Base-by-base conservation (phyloP, 2,888 invertebrate species). In the Rhorus exstirpatorius region DNA sequence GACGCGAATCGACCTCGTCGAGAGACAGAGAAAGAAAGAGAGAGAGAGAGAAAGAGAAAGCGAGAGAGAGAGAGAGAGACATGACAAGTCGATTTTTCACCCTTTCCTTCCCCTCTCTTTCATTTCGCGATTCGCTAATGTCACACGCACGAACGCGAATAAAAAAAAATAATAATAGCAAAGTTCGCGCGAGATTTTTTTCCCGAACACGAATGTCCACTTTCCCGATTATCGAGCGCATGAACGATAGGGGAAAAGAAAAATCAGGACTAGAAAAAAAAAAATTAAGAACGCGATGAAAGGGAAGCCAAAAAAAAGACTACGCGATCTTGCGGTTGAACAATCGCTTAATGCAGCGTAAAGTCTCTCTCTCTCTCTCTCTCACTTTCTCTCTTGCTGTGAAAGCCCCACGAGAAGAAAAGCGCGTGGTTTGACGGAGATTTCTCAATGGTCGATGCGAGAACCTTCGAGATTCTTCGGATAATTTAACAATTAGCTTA, bases 401-500 rank as follows among this genome's bases (percentile, higher is more conserved):
- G 8, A 35, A 21, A 19, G 38, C 35, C 7, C 31, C 6, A 53
- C 14, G 19, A 19, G 41, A 38, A 70, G 17, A 60, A 65, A 78
- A 58, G 61, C 51, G 10, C 71, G 14, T 8, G 49, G 19, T 19
- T 70, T 44, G 3, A 21, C 26, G 1, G 41, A 51, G 46, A 26
- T 68, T 68, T 38, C 8, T 51, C 46, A n/a, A 14, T 44, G 49
- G 24, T 46, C 31, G 21, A 26, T 38, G 6, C 35, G 14, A 14
- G 10, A 12, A 49, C 21, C 60, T 55, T 70, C 14, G 46, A 31
- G 53, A 41, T 19, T 71, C 60, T 51, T 21, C 46, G 65, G 68
- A 74, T 83, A 81, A 80, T 83, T 76, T 79, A 76, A 81, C 85
- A 85, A 88, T 88, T 84, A 85, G 84, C 77, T 85, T 87, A 87